These are phyloP conservation scores for Laticauda colubrina DNA, from an alignment of 2,113 vertebrate species.

Conservation along the genomic window DNA sequence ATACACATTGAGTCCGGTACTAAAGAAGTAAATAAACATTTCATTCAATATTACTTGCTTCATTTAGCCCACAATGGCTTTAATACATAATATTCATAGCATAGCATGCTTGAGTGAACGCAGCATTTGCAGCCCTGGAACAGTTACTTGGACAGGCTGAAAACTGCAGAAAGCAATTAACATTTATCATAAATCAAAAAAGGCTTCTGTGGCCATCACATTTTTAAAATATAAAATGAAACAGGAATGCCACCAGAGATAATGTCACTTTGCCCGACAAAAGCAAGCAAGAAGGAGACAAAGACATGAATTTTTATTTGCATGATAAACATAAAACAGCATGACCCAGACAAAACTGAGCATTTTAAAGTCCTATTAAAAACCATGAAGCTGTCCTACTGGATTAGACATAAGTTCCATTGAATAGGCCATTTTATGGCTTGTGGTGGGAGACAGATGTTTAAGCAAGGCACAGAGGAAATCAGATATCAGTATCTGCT, in stretches of 20 bases:
- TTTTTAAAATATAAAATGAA: neutral
- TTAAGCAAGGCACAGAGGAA: neutral
- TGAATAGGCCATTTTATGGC: neutral
- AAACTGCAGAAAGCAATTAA: conserved; percentile 65
- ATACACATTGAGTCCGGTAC: conserved; percentile 42
- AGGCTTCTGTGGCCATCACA: conserved; percentile 45
- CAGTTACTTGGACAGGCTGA: conserved; percentile 45
- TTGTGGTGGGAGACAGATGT: neutral
- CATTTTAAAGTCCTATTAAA: neutral
- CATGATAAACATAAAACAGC: neutral
- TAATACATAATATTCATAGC: conserved; percentile 61
- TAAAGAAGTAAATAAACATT: conserved; percentile 62
- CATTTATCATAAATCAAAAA: conserved; percentile 67
- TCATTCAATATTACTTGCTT: conserved; percentile 63
- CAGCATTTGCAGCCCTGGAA: conserved; percentile 59
- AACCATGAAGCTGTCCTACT: neutral
- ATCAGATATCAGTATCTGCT: neutral
- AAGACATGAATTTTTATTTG: rapidly evolving
- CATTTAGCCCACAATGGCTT: conserved; percentile 61
- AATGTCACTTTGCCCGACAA: conserved; percentile 20
- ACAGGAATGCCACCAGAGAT: conserved; percentile 21
- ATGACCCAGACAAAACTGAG: neutral
- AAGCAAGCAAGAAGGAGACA: conserved; percentile 7
- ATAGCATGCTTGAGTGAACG: conserved; percentile 38
- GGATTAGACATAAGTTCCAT: neutral